These are phyloP conservation scores for Spialia ferax DNA, from an alignment of 2,888 invertebrate genomes.

Conservation along the genomic window DNA sequence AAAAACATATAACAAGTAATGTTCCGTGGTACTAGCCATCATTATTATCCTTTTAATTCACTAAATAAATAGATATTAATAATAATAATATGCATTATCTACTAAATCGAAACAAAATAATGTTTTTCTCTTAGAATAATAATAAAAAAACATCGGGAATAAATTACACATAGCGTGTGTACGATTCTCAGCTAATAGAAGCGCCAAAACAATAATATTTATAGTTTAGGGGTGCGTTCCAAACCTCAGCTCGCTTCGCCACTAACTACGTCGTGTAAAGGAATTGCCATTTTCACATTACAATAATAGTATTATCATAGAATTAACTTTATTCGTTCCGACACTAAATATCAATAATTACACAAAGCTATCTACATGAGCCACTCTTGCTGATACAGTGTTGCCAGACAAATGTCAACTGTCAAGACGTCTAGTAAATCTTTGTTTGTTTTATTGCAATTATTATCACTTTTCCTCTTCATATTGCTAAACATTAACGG, in stretches of 20 bases:
- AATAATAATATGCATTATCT: slow-evolving; percentile 70
- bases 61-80: slow-evolving; percentile 80
- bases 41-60: slow-evolving; percentile 56
- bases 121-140: slow-evolving; percentile 57
- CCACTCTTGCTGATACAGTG: slow-evolving; percentile 68
- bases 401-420: slow-evolving; percentile 48
- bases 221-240: slow-evolving; percentile 63
- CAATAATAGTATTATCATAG: slow-evolving; percentile 58
- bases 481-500: not conserved
- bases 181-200: slow-evolving; percentile 55
- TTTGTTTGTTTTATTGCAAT: slow-evolving; percentile 7
- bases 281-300: slow-evolving; percentile 61
- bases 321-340: slow-evolving; percentile 68
- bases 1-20: slow-evolving; percentile 34
- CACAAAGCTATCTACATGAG: slow-evolving; percentile 87
- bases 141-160: slow-evolving; percentile 62
- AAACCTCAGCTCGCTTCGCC: slow-evolving; percentile 60
- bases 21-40: slow-evolving; percentile 37
- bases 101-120: slow-evolving; percentile 66
- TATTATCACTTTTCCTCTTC: not conserved
- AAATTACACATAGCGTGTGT: slow-evolving; percentile 62
- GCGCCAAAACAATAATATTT: slow-evolving; percentile 60
- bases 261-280: slow-evolving; percentile 60
- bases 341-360: slow-evolving; percentile 85
- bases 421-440: not conserved